Evolutionary conservation across 1,140 invertebrate genomes (phyloP), one percentile per base, ranked within the genome.

Genomic region (Magallana angulata): DNA sequence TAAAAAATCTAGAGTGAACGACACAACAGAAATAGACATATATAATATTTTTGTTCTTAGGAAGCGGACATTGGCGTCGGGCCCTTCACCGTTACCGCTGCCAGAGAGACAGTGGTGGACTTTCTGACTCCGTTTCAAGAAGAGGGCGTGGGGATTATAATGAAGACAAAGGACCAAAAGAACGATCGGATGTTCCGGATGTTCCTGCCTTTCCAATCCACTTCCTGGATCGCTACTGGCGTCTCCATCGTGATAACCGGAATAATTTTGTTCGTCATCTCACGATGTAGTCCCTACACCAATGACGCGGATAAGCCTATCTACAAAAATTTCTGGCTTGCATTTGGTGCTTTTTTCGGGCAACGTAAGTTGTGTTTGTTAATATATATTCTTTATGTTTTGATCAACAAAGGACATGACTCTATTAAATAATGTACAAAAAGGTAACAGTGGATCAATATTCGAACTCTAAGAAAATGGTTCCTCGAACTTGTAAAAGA

Each of bases 101-200:
- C 91, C 16, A 86, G 93, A 81, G 93, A 93, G 36, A 57, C 64
- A 24, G 92, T 88, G 8, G 90, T 94, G 24, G 93, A 94, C 84
- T 94, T 93, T 87, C 90, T 92, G 36, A 92, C 91, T 64, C 93
- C 93, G 0, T 93, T 91, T 84, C 93, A 93, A 91, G 92, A 92
- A 82, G 90, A 93, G 58, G 93, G 93, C n/a, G 89, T 93, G 9
- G 90, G 91, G 18, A 92, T 93, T 57, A 98, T 99, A 97, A 98
- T 98, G 92, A 98, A 98, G 95, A 98, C 98, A 93, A 97, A 97
- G n/a, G 96, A 98, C 88, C 98, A 99, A 95, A 97, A 97, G 93
- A 97, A 97, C 92, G 93, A 94, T 14, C 97, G 97, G 24, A 97
- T 99, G 16, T 99, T 99, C 95, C 98, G 98, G 92, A 84, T 89